phyloP scores from a whole-genome alignment of 2,888 invertebrate genomes.

The Petrolisthes manimaculis region DNA sequence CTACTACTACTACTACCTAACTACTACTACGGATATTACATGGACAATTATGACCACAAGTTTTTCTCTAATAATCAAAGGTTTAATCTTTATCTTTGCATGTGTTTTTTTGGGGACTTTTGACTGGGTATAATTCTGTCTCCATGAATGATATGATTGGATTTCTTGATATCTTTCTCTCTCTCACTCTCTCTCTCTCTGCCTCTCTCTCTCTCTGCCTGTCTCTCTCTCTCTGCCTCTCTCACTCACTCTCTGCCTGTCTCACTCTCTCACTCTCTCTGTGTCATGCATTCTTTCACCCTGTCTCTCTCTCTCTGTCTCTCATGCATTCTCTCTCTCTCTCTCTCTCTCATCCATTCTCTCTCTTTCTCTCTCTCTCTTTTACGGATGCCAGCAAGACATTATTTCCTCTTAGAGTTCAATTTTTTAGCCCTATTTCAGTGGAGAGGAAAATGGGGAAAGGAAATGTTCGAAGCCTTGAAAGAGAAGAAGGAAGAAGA shows the following conservation, averaged over 20 bases:
- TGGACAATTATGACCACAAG: slow-evolving; percentile 27
- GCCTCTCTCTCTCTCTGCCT: background rate
- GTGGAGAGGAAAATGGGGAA: background rate
- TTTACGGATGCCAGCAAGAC: background rate
- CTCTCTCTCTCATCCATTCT: background rate
- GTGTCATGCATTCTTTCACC: background rate
- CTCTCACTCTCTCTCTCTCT: background rate
- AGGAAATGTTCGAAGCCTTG: background rate
- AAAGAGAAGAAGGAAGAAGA: background rate
- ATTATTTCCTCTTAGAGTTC: slow-evolving; percentile 6
- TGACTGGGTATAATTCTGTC: slow-evolving; percentile 21
- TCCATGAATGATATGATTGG: slow-evolving; percentile 29
- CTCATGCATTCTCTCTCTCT: background rate
- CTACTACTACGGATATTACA: slow-evolving; percentile 49
- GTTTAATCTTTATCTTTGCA: slow-evolving; percentile 44
- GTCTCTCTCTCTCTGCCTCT: background rate
- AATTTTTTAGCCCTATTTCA: background rate
- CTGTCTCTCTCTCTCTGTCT: background rate
- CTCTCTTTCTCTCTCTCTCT: background rate
- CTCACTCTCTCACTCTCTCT: slow-evolving; percentile 3
- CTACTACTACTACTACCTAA: no score
- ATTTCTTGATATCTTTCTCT: background rate
- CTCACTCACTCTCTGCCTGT: no score
- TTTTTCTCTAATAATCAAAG: slow-evolving; percentile 7
- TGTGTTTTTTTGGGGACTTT: slow-evolving; percentile 42